Conservation (phyloP, 2,113 vertebrate species). For the Macquaria australasica region DNA sequence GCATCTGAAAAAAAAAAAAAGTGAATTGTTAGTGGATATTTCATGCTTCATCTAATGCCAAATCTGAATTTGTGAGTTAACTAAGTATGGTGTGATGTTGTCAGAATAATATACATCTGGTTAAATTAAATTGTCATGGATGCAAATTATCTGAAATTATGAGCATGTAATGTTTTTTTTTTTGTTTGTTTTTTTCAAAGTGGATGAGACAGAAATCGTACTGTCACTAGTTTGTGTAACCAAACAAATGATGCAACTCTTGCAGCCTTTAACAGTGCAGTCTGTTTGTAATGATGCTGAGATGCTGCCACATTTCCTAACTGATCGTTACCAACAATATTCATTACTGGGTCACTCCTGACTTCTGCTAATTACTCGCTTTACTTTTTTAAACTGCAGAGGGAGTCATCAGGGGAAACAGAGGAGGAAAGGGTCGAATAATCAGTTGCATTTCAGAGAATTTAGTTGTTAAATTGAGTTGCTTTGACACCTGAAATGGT, state of each 20-base stretch:
- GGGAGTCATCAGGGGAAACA: neutral
- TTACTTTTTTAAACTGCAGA: neutral
- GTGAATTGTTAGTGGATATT: neutral
- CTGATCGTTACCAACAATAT: neutral
- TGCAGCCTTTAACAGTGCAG: neutral
- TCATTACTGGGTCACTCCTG: neutral
- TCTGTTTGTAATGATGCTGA: neutral
- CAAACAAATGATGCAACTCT: neutral
- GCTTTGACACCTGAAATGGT: slow-evolving; percentile 11
- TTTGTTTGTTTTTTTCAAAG: neutral
- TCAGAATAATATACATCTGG: neutral
- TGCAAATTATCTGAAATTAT: neutral
- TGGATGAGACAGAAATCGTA: neutral
- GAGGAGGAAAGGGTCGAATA: neutral
- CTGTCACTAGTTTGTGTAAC: neutral
- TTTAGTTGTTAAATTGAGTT: slow-evolving; percentile 1
- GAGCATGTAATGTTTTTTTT: neutral
- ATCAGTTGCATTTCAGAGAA: slow-evolving; percentile 1
- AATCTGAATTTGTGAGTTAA: neutral
- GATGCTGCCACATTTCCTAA: neutral
- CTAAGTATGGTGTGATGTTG: neutral
- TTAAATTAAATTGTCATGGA: neutral
- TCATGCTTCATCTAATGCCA: neutral
- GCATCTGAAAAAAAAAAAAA: neutral
- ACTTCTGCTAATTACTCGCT: neutral